phyloP scores from a whole-genome alignment of 2,113 vertebrate genomes.

The Ophthalmolycus amberensis region DNA sequence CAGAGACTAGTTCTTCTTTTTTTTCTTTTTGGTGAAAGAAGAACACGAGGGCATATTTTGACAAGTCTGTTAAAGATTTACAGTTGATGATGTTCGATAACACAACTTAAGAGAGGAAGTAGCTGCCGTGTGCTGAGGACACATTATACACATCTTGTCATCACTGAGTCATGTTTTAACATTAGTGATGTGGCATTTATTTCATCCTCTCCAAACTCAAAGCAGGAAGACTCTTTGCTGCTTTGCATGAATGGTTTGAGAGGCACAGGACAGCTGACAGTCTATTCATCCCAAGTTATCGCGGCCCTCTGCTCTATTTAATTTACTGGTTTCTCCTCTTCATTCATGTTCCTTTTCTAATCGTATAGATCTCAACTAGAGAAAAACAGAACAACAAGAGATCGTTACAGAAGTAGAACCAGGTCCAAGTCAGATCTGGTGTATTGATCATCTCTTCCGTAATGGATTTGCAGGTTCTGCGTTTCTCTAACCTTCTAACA shows the following conservation, averaged over 20 bases:
- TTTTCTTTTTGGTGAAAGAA: not conserved
- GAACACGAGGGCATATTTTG: not conserved
- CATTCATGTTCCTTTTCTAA: too few relatives aligned
- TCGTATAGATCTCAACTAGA: too few relatives aligned
- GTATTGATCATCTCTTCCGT: not conserved
- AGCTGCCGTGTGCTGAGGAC: not conserved
- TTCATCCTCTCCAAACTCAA: not conserved
- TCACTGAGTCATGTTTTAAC: not conserved
- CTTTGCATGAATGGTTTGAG: too few relatives aligned
- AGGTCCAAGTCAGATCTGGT: not conserved
- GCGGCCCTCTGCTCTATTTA: too few relatives aligned
- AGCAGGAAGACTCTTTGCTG: not conserved
- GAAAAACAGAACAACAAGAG: not conserved
- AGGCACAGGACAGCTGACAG: too few relatives aligned
- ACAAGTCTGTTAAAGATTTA: not conserved
- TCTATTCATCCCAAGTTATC: too few relatives aligned
- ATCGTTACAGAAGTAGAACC: not conserved
- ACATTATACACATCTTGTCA: not conserved
- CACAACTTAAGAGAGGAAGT: not conserved
- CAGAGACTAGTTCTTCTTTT: not conserved
- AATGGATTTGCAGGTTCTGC: not conserved
- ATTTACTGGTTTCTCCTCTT: too few relatives aligned
- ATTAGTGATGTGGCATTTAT: not conserved
- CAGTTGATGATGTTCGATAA: not conserved
- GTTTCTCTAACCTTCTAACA: too few relatives aligned